phyloP scores from a whole-genome alignment of 2,888 invertebrate species.

The Invenusta paracnida region DNA sequence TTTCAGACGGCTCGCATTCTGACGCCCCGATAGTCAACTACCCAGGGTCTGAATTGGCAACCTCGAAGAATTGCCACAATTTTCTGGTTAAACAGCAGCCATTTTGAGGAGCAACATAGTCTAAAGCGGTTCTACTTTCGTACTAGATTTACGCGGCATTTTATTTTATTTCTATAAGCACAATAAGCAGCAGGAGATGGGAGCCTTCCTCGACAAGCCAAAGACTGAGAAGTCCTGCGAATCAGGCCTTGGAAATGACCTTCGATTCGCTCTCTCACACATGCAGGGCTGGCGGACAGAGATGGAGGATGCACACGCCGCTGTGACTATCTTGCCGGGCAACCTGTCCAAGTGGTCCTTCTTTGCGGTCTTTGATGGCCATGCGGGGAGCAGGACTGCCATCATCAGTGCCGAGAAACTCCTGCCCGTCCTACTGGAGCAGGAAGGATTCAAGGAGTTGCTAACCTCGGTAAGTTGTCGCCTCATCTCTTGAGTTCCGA shows the following conservation, averaged over 20 bases:
- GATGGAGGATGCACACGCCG: slow-evolving; percentile 89
- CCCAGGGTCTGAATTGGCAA: too few species aligned
- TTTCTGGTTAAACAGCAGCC: too few species aligned
- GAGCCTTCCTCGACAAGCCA: slow-evolving; percentile 43
- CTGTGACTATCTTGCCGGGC: slow-evolving; percentile 70
- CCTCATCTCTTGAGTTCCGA: too few species aligned
- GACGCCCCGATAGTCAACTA: too few species aligned
- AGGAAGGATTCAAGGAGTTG: not conserved
- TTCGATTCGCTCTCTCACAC: slow-evolving; percentile 70
- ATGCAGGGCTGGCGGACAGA: slow-evolving; percentile 98
- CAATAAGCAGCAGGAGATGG: slow-evolving; percentile 5
- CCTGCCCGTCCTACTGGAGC: not conserved
- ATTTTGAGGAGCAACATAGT: too few species aligned
- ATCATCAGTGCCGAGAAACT: not conserved
- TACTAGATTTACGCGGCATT: too few species aligned
- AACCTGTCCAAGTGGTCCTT: slow-evolving; percentile 68
- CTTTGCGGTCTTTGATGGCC: slow-evolving; percentile 99
- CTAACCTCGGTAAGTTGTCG: not conserved
- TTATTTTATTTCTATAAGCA: too few species aligned
- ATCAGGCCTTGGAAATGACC: slow-evolving; percentile 48
- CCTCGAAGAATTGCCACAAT: too few species aligned
- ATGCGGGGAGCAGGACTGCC: slow-evolving; percentile 74
- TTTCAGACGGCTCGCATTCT: too few species aligned
- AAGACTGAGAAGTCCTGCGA: slow-evolving; percentile 40
- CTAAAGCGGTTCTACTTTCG: too few species aligned